Base-by-base conservation (phyloP, 2,797 vertebrate genomes). In the Parambassis ranga region DNA sequence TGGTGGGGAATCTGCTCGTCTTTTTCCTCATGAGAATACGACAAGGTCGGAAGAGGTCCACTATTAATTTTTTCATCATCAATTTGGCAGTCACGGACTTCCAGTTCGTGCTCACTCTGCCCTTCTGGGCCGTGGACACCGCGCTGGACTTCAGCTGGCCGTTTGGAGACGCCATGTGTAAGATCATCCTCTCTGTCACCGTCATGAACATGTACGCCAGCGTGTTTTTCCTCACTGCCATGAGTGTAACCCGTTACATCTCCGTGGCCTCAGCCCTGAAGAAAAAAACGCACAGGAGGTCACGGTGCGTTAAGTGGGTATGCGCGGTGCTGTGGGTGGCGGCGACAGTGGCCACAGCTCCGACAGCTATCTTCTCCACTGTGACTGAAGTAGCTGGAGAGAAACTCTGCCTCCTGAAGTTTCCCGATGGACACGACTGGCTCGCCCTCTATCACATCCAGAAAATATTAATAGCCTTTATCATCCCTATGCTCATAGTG, bases 131-230 rank as follows among this genome's bases (percentile, higher is more conserved):
- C 0, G 93, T 93, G 73, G 93, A 94, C 81, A 93, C 91, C 1
- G 93, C 85, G 19, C 75, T 93, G 59, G 93, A 94, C 83, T 94
- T 94, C 85, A 94, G 92, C 87, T 94, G 93, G 93, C 93, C 93
- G 4, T 94, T 94, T 65, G 93, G 93, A 30, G 78, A 91, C 83
- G 91, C 92, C 57, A 94, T 94, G 93, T 94, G 93, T 53, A 93
- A 90, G 18, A 92, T 94, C 73, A 71, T 94, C 63, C 87, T 93
- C 4, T 93, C 92, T 0, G 85, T 94, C 49, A 94, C 93, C 0
- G 93, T 94, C 47, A 92, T 94, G 91, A 94, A 94, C 91, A 94
- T 94, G 93, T 94, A 94, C 77, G 93, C 93, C 37, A 93, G 93
- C 46, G 93, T 94, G 23, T 94, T 94, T 8, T 94, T 94, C 37